A percentile compares a stretch with the other conserved stretches of the same genome.
Conservation (phyloP, 2,888 invertebrate genomes). For the Cinara cedri region DNA sequence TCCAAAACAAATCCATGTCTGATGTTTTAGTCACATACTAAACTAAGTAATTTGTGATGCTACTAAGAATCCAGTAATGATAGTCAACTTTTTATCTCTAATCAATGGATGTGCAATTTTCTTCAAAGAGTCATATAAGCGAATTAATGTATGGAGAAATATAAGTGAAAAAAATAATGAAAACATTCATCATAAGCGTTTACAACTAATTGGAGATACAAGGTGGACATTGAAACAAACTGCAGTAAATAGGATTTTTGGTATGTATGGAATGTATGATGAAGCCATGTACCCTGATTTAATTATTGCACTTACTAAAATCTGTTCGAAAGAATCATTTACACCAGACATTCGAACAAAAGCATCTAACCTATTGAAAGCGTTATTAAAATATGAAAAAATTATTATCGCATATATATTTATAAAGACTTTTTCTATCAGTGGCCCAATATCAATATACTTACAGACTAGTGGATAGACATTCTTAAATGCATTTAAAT, state of each 20-base stretch:
- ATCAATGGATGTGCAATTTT: constrained; percentile 16
- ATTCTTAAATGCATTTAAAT: constrained; percentile 6
- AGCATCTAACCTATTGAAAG: not conserved
- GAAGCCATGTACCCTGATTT: no score
- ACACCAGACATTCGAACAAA: no score
- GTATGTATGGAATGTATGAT: constrained; percentile 5
- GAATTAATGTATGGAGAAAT: not conserved
- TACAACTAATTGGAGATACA: constrained; percentile 13
- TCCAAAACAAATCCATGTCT: constrained; percentile 56
- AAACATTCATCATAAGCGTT: constrained; percentile 13
- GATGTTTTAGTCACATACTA: no score
- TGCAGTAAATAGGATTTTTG: constrained; percentile 28
- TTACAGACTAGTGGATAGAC: constrained; percentile 3
- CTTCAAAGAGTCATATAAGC: constrained; percentile 48
- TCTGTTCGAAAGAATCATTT: no score
- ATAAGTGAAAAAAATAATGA: constrained; percentile 8
- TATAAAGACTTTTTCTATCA: constrained; percentile 1
- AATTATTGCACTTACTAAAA: no score
- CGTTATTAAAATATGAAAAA: constrained; percentile 12
- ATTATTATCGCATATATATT: constrained; percentile 4
- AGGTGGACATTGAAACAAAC: constrained; percentile 15
- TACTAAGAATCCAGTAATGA: constrained; percentile 38
- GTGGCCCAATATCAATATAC: not conserved
- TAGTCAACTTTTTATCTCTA: constrained; percentile 51
- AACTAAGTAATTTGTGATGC: constrained; percentile 58